phyloP scores from a whole-genome alignment of 2,888 invertebrate genomes.

The Nemotelus pantherinus region DNA sequence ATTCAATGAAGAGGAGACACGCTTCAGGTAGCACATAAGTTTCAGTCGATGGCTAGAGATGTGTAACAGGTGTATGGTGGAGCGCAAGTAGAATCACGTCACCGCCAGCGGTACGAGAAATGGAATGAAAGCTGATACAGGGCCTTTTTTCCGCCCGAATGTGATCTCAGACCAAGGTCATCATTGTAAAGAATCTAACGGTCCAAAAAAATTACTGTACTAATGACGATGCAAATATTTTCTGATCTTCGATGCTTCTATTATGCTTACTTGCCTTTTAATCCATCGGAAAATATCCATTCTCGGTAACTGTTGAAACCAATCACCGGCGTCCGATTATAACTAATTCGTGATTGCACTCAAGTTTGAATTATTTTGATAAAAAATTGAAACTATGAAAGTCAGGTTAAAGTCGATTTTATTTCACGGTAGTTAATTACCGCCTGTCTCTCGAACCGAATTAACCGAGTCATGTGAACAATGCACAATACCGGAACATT shows the following conservation, averaged over 20 bases:
- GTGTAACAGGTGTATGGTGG: slow-evolving; percentile 18
- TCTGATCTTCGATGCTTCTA: background rate
- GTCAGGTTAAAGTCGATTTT: slow-evolving; percentile 26
- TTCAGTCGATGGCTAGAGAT: slow-evolving; percentile 26
- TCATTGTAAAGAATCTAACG: slow-evolving; percentile 15
- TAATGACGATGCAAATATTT: too few relatives aligned
- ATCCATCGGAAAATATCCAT: slow-evolving; percentile 42
- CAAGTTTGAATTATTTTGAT: background rate
- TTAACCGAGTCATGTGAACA: slow-evolving; percentile 13
- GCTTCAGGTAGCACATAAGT: slow-evolving; percentile 45
- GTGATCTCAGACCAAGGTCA: slow-evolving; percentile 32
- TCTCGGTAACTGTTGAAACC: background rate
- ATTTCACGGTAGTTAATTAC: slow-evolving; percentile 42
- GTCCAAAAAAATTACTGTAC: background rate
- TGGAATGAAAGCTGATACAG: slow-evolving; percentile 8
- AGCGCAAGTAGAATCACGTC: slow-evolving; percentile 27
- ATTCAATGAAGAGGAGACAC: slow-evolving; percentile 48
- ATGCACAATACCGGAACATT: slow-evolving; percentile 33
- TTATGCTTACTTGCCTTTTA: slow-evolving; percentile 40
- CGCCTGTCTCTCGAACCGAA: slow-evolving; percentile 22
- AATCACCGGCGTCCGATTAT: background rate
- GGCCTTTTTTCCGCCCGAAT: slow-evolving; percentile 12
- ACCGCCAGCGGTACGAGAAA: slow-evolving; percentile 7
- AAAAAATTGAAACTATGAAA: slow-evolving; percentile 29
- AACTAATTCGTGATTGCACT: slow-evolving; percentile 11